Evolutionary conservation across 2,113 vertebrate species (phyloP).

Genomic region (Eclectus roratus): DNA sequence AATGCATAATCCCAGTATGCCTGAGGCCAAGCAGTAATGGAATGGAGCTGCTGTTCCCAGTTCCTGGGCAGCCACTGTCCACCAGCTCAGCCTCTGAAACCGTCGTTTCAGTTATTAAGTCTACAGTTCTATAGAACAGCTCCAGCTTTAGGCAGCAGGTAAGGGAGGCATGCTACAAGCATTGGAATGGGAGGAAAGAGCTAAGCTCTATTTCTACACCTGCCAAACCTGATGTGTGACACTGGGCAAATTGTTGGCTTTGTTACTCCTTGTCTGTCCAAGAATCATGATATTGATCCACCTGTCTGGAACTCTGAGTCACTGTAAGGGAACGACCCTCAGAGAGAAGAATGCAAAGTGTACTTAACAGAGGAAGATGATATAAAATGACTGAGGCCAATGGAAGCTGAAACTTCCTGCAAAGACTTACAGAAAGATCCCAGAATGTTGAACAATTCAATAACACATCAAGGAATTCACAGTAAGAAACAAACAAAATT

Average conservation of each 20-base stretch:
- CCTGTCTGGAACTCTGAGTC: neutral
- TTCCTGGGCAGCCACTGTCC: neutral
- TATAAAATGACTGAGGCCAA: neutral
- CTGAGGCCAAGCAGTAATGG: neutral
- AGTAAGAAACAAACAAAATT: neutral
- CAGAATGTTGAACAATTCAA: neutral
- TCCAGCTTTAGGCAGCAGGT: neutral
- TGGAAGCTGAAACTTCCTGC: neutral
- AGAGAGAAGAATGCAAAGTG: neutral
- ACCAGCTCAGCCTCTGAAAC: neutral
- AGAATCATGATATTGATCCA: too few species aligned
- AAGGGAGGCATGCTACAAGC: neutral
- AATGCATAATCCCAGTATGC: neutral
- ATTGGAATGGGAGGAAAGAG: neutral
- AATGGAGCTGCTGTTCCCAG: neutral
- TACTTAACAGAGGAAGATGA: neutral
- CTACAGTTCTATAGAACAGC: neutral
- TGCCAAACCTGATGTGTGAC: neutral
- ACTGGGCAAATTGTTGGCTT: neutral
- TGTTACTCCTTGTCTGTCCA: neutral
- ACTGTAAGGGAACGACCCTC: neutral
- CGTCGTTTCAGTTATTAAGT: neutral
- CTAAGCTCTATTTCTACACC: neutral
- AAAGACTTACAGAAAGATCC: neutral
- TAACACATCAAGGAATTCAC: neutral